Evolutionary conservation across 37 sponge, comb jelly and placozoan species (phyloP).

Genomic region (Chondrosia reniformis): DNA sequence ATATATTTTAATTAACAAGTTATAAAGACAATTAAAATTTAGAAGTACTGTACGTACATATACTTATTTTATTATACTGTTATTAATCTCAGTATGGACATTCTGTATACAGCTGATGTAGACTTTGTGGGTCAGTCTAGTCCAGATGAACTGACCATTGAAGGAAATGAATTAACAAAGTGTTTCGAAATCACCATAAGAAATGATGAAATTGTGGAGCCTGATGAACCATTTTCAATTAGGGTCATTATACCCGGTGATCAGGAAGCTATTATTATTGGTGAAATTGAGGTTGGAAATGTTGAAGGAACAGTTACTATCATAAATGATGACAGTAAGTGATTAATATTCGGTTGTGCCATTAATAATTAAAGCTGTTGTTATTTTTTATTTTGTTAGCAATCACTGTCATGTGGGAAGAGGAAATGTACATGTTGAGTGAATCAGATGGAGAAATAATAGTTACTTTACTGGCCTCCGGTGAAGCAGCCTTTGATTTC

Average conservation of each 20-base stretch:
- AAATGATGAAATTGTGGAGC: conserved; percentile 4
- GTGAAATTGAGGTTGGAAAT: not conserved
- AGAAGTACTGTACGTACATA: no score
- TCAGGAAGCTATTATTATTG: not conserved
- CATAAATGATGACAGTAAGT: conserved; percentile 8
- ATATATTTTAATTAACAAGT: no score
- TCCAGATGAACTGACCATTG: not conserved
- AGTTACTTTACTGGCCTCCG: not conserved
- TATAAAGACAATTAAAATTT: no score
- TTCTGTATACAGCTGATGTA: no score
- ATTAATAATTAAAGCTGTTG: not conserved
- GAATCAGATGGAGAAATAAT: not conserved
- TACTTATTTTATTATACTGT: no score
- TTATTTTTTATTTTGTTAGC: not conserved
- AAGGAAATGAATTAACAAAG: not conserved
- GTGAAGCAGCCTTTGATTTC: not conserved
- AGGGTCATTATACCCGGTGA: not conserved
- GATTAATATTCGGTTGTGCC: not conserved
- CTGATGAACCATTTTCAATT: not conserved
- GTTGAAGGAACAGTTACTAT: not conserved
- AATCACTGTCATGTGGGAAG: not conserved
- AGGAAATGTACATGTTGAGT: conserved; percentile 1
- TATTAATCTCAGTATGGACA: no score
- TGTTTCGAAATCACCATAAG: not conserved
- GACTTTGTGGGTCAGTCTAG: no score